Base-by-base conservation (phyloP, 37 sponge, comb jelly and placozoan genomes). In the Halichondria panicea region DNA sequence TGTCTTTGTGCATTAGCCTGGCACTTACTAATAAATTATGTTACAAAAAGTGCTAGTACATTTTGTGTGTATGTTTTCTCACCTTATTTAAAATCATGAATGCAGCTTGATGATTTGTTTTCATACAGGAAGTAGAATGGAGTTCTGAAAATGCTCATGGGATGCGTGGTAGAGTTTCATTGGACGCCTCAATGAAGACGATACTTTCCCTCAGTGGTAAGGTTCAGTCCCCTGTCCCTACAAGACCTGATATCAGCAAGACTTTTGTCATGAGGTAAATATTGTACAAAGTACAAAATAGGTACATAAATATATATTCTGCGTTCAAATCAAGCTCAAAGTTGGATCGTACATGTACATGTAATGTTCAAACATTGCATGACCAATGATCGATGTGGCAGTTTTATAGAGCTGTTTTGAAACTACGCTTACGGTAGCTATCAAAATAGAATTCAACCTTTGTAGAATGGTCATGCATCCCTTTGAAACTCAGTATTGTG, bases 141-240 rank as follows among this genome's bases (percentile, higher is more conserved):
- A 83, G 80, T 70, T 74, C 90, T 30, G 44, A 15, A 0, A 66
- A 43, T 33, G 63, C 90, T 21, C 38, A 80, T 12, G 90, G 90
- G 13, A 28, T 89, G 81, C 55, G 82, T 1, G 90, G 90, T 11
- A 54, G 32, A 0, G 70, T 89, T 15, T 38, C 50, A 40, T 22
- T 42, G 32, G 81, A 83, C 22, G 63, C 65, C 4, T 11, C 22
- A 15, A 81, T 74, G 72, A 53, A 43, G 44, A 32, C 58, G 62
- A 50, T 74, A 8, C 43, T 71, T 36, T 50, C 38, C 2, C 40
- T 50, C 24, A 68, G 68, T 50, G 61, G 64, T 2, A 8, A 31
- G 19, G 75, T 87, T 34, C n/a, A 35, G 18, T 75, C 80, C 0
- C 75, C 66, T 11, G 21, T 85, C 36, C 66, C 76, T 18, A 24